Conservation (phyloP, 2,888 invertebrate genomes). For the Drosophila anomalipes region DNA sequence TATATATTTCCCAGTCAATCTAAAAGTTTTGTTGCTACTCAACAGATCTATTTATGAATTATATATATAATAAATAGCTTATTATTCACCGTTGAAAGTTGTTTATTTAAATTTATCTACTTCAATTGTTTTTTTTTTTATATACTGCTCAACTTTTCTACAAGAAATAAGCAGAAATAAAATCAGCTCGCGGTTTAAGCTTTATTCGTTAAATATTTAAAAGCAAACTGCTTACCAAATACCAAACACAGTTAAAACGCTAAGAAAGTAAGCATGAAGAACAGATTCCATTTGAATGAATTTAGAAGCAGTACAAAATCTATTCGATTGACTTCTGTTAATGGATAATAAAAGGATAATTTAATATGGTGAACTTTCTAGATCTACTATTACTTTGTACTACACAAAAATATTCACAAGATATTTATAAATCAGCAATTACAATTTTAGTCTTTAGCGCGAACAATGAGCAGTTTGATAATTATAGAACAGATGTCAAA, state of each 20-base stretch:
- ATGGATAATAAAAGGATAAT: neutral
- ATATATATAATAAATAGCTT: slow-evolving; percentile 38
- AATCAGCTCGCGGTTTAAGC: neutral
- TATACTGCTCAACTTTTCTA: neutral
- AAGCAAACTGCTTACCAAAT: neutral
- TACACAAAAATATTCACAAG: neutral
- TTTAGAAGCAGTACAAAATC: neutral
- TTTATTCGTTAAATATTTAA: neutral
- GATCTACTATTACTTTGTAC: neutral
- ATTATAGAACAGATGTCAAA: slow-evolving; percentile 45
- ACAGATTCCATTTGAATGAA: neutral
- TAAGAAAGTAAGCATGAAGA: neutral
- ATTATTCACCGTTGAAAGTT: slow-evolving; percentile 35
- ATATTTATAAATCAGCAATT: neutral
- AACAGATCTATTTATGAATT: slow-evolving; percentile 28
- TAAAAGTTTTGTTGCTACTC: slow-evolving; percentile 23
- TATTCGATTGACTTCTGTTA: neutral
- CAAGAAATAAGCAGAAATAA: neutral
- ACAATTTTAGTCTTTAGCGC: slow-evolving; percentile 9
- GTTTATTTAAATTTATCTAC: neutral
- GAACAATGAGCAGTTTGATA: slow-evolving; percentile 24
- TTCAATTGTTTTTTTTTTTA: neutral
- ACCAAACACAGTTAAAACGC: neutral
- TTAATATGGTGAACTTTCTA: too few species aligned
- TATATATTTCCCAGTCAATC: slow-evolving; percentile 10